A percentile compares a stretch with the other conserved stretches of the same genome.
Evolutionary conservation across 1,140 invertebrate species (phyloP).

Genomic region (Cotesia chilonis): DNA sequence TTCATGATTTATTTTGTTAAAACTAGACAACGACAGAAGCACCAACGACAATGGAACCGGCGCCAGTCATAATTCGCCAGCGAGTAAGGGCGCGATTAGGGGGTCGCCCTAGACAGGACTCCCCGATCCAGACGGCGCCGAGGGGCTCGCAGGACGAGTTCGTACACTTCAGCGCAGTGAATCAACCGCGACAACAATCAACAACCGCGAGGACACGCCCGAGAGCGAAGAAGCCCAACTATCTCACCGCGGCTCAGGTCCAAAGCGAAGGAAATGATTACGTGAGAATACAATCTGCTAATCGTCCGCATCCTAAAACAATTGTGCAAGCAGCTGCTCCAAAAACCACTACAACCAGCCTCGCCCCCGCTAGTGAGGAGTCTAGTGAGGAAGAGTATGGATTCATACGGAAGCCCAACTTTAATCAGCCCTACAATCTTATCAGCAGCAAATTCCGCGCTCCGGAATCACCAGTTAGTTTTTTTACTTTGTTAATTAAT

Average conservation of each 20-base stretch:
- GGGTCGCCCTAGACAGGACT: slow-evolving; percentile 50
- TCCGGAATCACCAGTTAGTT: slow-evolving; percentile 43
- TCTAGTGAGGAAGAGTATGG: slow-evolving; percentile 55
- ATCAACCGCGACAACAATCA: slow-evolving; percentile 41
- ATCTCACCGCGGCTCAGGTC: slow-evolving; percentile 46
- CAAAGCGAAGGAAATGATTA: slow-evolving; percentile 60
- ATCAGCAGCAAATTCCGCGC: slow-evolving; percentile 43
- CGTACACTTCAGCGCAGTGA: slow-evolving; percentile 61
- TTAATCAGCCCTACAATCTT: slow-evolving; percentile 43
- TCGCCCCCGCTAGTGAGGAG: slow-evolving; percentile 32
- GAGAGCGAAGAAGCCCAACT: slow-evolving; percentile 47
- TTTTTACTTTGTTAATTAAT: slow-evolving; percentile 17
- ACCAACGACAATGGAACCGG: slow-evolving; percentile 41
- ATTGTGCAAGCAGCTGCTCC: slow-evolving; percentile 41
- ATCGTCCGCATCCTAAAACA: slow-evolving; percentile 38
- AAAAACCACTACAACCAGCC: slow-evolving; percentile 36
- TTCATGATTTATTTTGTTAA: slow-evolving; percentile 20
- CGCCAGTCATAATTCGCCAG: slow-evolving; percentile 54
- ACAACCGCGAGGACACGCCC: slow-evolving; percentile 33
- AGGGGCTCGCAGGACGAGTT: slow-evolving; percentile 58
- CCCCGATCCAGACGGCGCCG: slow-evolving; percentile 55
- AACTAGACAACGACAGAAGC: slow-evolving; percentile 41
- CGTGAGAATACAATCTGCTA: slow-evolving; percentile 52
- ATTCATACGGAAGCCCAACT: slow-evolving; percentile 57
- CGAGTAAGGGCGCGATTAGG: slow-evolving; percentile 51